phyloP scores from a whole-genome alignment of 1,140 invertebrate genomes.

The Fopius arisanus region DNA sequence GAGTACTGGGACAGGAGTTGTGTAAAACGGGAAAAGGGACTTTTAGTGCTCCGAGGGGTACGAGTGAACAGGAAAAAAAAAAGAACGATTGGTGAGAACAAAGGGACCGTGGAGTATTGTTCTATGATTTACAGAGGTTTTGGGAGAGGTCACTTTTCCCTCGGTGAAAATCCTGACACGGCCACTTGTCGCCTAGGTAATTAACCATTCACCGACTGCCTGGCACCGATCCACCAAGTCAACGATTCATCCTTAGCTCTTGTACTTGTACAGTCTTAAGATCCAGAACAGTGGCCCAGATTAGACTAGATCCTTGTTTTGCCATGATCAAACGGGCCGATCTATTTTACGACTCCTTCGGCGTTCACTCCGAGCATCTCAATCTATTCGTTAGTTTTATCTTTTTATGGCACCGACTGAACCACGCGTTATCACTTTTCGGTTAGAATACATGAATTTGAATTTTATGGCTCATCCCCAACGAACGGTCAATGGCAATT shows the following conservation, averaged over 20 bases:
- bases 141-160: slow-evolving; percentile 20
- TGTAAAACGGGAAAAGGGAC: neutral
- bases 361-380: neutral
- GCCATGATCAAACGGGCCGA: slow-evolving; percentile 45
- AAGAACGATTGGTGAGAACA: slow-evolving; percentile 23
- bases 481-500: too few relatives aligned
- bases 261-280: neutral
- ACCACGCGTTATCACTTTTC: neutral
- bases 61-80: neutral
- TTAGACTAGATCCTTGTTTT: slow-evolving; percentile 38
- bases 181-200: slow-evolving; percentile 35
- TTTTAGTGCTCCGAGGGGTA: neutral
- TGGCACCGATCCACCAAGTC: slow-evolving; percentile 21
- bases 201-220: slow-evolving; percentile 29
- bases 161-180: slow-evolving; percentile 21
- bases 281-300: slow-evolving; percentile 27
- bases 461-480: too few relatives aligned
- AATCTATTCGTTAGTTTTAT: neutral
- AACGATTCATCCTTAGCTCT: too few relatives aligned
- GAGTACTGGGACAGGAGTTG: neutral
- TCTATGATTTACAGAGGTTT: slow-evolving; percentile 44
- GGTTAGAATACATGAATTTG: too few relatives aligned
- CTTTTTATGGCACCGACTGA: neutral
- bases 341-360: slow-evolving; percentile 9
- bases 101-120: slow-evolving; percentile 37